phyloP scores from a whole-genome alignment of 2,113 vertebrate species.

The Ancistrus triradiatus region DNA sequence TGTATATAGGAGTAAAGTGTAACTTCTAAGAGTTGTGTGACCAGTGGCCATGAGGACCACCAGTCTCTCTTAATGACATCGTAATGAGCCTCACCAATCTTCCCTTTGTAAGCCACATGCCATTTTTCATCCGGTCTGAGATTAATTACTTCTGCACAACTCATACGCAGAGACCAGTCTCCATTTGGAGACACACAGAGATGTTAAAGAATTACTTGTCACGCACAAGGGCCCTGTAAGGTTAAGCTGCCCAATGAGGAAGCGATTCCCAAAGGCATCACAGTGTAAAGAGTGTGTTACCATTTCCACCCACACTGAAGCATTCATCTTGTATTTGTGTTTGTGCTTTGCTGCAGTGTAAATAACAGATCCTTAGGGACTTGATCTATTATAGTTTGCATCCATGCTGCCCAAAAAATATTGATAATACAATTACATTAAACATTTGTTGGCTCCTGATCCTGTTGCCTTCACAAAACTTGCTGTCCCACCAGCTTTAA shows the following conservation, averaged over 20 bases:
- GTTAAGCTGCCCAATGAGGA: constrained; percentile 23
- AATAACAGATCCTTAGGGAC: too few species aligned
- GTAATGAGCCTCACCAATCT: constrained; percentile 48
- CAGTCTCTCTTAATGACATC: constrained; percentile 30
- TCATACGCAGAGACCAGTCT: constrained; percentile 18
- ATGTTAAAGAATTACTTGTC: constrained; percentile 18
- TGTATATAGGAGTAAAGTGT: not conserved
- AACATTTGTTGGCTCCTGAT: too few species aligned
- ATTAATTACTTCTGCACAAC: constrained; percentile 33
- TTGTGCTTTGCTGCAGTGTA: too few species aligned
- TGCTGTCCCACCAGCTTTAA: too few species aligned
- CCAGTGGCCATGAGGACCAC: constrained; percentile 12
- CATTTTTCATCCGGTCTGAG: constrained; percentile 35
- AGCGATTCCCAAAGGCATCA: not conserved
- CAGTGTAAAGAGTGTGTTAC: not conserved
- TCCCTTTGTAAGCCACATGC: constrained; percentile 7
- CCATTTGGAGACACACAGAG: constrained; percentile 1
- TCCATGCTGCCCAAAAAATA: too few species aligned
- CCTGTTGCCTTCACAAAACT: too few species aligned
- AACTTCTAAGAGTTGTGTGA: not conserved
- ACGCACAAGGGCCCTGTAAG: constrained; percentile 6
- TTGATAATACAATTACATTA: too few species aligned
- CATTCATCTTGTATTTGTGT: too few species aligned
- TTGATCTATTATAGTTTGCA: too few species aligned
- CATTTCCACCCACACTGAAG: not conserved